phyloP scores from a whole-genome alignment of 2,888 invertebrate species.

The Argyra leucocephala region DNA sequence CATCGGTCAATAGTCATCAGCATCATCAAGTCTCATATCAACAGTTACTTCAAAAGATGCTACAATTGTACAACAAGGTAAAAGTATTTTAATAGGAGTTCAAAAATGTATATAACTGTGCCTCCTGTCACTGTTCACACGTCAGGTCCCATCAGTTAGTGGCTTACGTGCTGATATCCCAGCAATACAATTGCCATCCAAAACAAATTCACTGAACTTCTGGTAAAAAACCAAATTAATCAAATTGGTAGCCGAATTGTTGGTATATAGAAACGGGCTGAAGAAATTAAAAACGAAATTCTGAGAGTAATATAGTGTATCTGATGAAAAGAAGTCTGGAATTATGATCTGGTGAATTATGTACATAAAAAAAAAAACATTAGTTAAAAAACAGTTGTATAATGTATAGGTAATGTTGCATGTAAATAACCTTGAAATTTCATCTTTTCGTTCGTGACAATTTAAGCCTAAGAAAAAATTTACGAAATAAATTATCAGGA shows the following conservation, averaged over 20 bases:
- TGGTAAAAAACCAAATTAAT: slow-evolving; percentile 29
- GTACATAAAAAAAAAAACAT: no score
- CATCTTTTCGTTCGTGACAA: no score
- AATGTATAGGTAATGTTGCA: no score
- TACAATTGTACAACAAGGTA: slow-evolving; percentile 16
- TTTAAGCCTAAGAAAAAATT: no score
- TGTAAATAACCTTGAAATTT: no score
- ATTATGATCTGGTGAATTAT: no score
- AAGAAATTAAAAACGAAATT: slow-evolving; percentile 36
- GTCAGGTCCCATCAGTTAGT: slow-evolving; percentile 29
- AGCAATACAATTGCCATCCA: slow-evolving; percentile 39
- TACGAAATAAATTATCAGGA: no score
- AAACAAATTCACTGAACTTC: slow-evolving; percentile 39
- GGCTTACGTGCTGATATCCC: slow-evolving; percentile 29
- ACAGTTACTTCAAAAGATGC: slow-evolving; percentile 28
- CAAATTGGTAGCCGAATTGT: slow-evolving; percentile 41
- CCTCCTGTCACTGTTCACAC: slow-evolving; percentile 31
- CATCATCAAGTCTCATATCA: slow-evolving; percentile 30
- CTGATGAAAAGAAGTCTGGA: no score
- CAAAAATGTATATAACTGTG: slow-evolving; percentile 26
- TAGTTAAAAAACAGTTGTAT: no score
- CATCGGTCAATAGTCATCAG: no score
- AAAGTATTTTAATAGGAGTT: slow-evolving; percentile 22
- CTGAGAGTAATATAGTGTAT: no score
- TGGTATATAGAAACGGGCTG: slow-evolving; percentile 40